These are phyloP conservation scores for Eulacestoma nigropectus DNA, from an alignment of 2,113 vertebrate genomes.

Conservation along the genomic window DNA sequence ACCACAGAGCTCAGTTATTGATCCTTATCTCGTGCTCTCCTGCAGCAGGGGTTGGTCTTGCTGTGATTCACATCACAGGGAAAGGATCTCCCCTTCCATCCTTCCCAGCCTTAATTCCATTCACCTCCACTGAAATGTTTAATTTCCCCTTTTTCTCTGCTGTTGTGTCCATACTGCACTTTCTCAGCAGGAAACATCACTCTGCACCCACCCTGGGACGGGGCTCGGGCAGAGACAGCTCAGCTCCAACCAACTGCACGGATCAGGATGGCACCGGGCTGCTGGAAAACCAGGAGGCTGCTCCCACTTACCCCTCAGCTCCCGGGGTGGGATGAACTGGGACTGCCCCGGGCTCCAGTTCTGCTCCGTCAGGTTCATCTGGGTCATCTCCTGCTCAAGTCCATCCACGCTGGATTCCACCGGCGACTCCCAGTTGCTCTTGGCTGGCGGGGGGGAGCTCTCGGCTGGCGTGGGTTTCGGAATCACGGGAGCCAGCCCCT, in stretches of 20 bases:
- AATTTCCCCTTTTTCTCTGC: neutral
- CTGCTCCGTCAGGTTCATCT: slow-evolving; percentile 82
- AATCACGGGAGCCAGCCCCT: slow-evolving; percentile 50
- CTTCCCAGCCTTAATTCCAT: neutral
- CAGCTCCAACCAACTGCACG: neutral
- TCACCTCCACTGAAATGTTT: fast-evolving
- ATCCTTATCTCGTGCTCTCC: neutral
- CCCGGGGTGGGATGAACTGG: slow-evolving; percentile 82
- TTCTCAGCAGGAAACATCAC: neutral
- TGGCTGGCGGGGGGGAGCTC: slow-evolving; percentile 52
- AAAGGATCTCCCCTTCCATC: neutral
- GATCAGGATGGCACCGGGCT: neutral
- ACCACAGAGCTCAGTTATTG: neutral
- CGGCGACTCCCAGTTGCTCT: slow-evolving; percentile 64
- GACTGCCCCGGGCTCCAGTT: slow-evolving; percentile 86
- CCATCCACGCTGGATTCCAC: slow-evolving; percentile 72
- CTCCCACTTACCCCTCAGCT: slow-evolving; percentile 80
- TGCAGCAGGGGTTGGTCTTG: neutral
- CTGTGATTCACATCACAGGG: neutral
- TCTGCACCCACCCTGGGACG: fast-evolving
- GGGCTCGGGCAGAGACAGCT: neutral
- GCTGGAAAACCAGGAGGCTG: neutral
- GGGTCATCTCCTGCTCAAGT: slow-evolving; percentile 86
- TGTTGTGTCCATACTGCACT: neutral
- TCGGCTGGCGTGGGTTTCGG: slow-evolving; percentile 57